Base-by-base conservation (phyloP, 2,888 invertebrate genomes). In the Gymnosoma rotundatum region DNA sequence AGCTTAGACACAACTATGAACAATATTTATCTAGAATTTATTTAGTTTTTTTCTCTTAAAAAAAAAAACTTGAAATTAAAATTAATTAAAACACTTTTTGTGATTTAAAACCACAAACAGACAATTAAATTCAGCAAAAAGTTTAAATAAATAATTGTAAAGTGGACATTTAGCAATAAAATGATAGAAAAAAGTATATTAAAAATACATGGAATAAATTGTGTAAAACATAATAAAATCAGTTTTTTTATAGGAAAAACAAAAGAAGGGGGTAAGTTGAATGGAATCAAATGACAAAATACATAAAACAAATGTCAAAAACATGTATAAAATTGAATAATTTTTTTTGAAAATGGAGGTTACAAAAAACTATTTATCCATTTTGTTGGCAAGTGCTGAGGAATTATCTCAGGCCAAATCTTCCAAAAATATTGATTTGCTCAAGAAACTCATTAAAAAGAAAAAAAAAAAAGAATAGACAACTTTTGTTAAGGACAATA, bases 91-190 rank as follows among this genome's bases (percentile, higher is more conserved):
- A 63, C 3, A 63, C 42, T 74, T 73, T 42, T 64, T 74, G 54
- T 45, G 54, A 74, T 74, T 74, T 56, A 54, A 74, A 74, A 54
- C 74, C 64, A 64, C 74, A 56, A 69, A 20, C 32, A 36, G 20
- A 14, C 32, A 66, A 20, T 52, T 18, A 64, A 64, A 74, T 63
- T 63, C 16, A 64, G 18, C 20, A 74, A 54, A 64, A 64, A 63
- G n/a, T 25, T 54, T 5, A 74, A 52, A 52, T 16, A 36, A 73
- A 64, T 64, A 21, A 50, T 56, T 18, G 45, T n/a, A 56, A 75
- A 75, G n/a, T 74, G 38, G 54, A 54, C 63, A 75, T 66, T 75
- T 36, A 42, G 18, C 42, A 32, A 21, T 21, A 45, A 45, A 50
- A 32, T 54, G 7, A 18, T 7, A 42, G 3, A 12, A 4, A 5